Base-by-base conservation (phyloP, 2,113 vertebrate species). In the Buteo buteo region DNA sequence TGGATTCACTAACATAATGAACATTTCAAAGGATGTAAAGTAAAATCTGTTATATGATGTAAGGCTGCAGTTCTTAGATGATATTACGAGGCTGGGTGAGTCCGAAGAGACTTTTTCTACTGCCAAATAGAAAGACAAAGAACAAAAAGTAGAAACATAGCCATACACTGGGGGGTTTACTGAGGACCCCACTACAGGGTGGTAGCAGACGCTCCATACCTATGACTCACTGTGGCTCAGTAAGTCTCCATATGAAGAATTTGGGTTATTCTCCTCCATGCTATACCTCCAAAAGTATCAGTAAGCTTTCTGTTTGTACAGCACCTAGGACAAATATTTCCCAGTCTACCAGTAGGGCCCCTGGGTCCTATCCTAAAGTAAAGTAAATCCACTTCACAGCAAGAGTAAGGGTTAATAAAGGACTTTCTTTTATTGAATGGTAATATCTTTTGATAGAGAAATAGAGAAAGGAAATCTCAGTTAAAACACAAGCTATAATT, bases 1-100 rank as follows among this genome's bases (percentile, higher is more conserved):
- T 90, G 55, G 58, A 90, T 96, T 97, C 96, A 70, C 47, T 91
- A 82, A 57, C 31, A 21, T 86, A 94, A 95, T 36, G 42, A 97
- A 50, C 4, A 5, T 95, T 90, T 95, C 71, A 83, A 90, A 94
- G 50, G 49, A 67, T 44, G 44, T 25, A 47, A 95, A 80, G 24
- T 54, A 82, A 88, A 91, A 70, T 67, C 45, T 91, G 32, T 45
- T 85, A 13, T 15, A 42, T 31, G 58, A 40, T 72, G 59, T 59
- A 69, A 88, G 58, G 59, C 66, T 88, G 38, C 1, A 3, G 31
- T 59, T 95, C 24, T 90, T 70, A 62, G 45, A 50, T 80, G 71
- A 29, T 82, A 86, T 85, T 61, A 47, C 13, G 11, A 71, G 13
- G 14, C 38, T 70, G 29, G 3, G 9, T 82, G 20, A 5, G 36